phyloP scores from a whole-genome alignment of 2,113 vertebrate species.

The western clawed frog (Xenopus tropicalis) region UCB_Xtro_10.0 CM004445.2:96035501-96036000 shows the following conservation, averaged over 20 bases:
- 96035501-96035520: constrained; percentile 10
- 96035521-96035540: neutral
- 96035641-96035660: neutral
- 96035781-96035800: no score
- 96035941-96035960: neutral
- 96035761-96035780: no score
- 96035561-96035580: constrained; percentile 13
- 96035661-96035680: neutral
- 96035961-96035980: neutral
- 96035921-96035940: neutral
- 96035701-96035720: neutral
- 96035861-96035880: neutral
- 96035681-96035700: no score
- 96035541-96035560: neutral
- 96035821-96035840: neutral
- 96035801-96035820: neutral
- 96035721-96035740: neutral
- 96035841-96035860: neutral
- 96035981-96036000: neutral
- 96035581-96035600: neutral
- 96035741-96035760: no score
- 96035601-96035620: neutral
- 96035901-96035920: neutral
- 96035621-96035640: neutral
- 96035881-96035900: neutral